phyloP scores from a whole-genome alignment of 1,140 invertebrate species.

The Drosophila equinoxialis region DNA sequence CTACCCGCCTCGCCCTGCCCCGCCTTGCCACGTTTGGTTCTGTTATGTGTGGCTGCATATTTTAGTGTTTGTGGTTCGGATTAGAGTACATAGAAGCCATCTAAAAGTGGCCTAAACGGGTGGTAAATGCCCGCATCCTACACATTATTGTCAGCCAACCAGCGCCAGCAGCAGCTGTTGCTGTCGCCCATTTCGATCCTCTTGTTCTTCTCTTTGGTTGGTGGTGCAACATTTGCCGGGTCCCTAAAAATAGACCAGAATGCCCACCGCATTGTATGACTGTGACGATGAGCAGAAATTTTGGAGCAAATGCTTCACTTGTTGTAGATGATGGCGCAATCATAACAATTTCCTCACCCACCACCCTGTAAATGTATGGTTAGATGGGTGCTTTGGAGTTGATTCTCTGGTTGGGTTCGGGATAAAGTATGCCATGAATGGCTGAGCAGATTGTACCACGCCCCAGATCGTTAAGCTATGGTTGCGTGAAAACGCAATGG shows the following conservation, averaged over 20 bases:
- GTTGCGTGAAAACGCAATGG: constrained; percentile 32
- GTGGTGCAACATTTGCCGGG: constrained; percentile 31
- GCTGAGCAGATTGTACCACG: constrained; percentile 68
- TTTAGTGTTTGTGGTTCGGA: constrained; percentile 22
- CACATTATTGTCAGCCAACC: constrained; percentile 4
- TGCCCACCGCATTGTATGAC: constrained; percentile 74
- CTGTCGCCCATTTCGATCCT: constrained; percentile 1
- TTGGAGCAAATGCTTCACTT: constrained; percentile 39
- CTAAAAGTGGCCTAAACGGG: constrained; percentile 21
- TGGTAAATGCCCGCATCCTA: constrained; percentile 18
- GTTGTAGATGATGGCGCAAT: constrained; percentile 24
- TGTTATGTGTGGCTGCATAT: constrained; percentile 13
- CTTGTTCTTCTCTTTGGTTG: constrained; percentile 9
- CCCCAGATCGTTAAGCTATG: constrained; percentile 42
- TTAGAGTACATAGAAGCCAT: constrained; percentile 9
- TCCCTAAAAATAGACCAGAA: constrained; percentile 75
- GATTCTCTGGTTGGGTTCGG: constrained; percentile 14
- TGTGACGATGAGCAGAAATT: constrained; percentile 45
- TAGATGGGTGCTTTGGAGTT: not conserved
- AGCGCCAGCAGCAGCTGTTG: constrained; percentile 39
- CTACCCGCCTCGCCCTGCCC: not conserved
- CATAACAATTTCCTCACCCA: constrained; percentile 63
- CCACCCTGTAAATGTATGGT: constrained; percentile 8
- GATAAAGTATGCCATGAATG: constrained; percentile 80
- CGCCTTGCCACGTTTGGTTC: not conserved